Evolutionary conservation across 2,797 vertebrate genomes (phyloP).

Genomic region (Trematomus bernacchii): DNA sequence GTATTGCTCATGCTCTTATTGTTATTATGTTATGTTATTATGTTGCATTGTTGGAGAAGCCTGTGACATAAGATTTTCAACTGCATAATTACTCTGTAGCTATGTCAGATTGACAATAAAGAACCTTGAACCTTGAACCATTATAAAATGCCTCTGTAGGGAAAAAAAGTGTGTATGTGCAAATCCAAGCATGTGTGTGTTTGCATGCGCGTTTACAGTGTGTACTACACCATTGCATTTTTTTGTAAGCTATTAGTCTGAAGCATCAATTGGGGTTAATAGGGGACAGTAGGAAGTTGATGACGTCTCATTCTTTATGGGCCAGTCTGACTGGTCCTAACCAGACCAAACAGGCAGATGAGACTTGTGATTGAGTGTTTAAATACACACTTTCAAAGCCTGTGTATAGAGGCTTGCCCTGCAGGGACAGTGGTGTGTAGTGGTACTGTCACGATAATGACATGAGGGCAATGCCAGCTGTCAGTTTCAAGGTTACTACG

Average conservation of each 20-base stretch:
- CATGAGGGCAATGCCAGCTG: neutral
- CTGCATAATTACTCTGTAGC: too few species aligned
- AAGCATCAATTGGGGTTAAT: neutral
- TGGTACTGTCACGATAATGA: slow-evolving; percentile 28
- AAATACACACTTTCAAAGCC: slow-evolving; percentile 27
- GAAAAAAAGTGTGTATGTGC: neutral
- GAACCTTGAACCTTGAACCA: too few species aligned
- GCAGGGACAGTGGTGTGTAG: slow-evolving; percentile 21
- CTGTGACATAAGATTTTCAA: too few species aligned
- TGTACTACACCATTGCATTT: slow-evolving; percentile 9
- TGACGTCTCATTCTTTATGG: slow-evolving; percentile 28
- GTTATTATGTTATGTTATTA: too few species aligned
- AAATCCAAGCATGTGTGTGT: slow-evolving; percentile 17
- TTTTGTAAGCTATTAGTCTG: neutral
- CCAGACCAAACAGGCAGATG: slow-evolving; percentile 17
- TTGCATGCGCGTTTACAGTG: slow-evolving; percentile 26
- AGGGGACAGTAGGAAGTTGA: slow-evolving; percentile 9
- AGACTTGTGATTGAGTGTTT: neutral
- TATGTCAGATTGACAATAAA: too few species aligned
- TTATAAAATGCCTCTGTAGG: too few species aligned
- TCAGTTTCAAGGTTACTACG: slow-evolving; percentile 30
- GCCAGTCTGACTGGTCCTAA: slow-evolving; percentile 31
- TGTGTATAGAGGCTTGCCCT: slow-evolving; percentile 23
- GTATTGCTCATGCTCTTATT: too few species aligned
- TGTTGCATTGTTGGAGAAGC: too few species aligned